Conservation (phyloP, 1,140 invertebrate species). For the Bombus sibiricus region DNA sequence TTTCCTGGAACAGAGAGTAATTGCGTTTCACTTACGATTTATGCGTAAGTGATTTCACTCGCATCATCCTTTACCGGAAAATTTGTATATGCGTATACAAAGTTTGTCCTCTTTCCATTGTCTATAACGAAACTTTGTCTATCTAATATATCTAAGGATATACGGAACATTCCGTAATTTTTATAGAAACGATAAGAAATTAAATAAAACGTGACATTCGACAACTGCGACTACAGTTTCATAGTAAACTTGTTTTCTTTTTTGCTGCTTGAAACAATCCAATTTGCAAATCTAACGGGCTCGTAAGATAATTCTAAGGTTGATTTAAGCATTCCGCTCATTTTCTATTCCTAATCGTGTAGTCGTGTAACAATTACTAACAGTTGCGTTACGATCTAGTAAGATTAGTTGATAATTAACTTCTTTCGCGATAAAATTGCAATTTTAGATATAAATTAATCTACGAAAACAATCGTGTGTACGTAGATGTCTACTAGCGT, state of each 20-base stretch:
- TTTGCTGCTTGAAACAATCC: background rate
- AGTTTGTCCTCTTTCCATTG: background rate
- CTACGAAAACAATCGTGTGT: background rate
- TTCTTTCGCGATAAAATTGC: background rate
- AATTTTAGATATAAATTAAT: background rate
- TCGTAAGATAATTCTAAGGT: too few species aligned
- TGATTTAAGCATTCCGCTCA: too few species aligned
- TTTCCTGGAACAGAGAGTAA: slow-evolving; percentile 49
- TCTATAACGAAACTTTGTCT: background rate
- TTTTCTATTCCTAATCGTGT: background rate
- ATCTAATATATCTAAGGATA: too few species aligned
- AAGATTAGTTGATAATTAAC: background rate
- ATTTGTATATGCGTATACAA: background rate
- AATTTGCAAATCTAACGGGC: too few species aligned
- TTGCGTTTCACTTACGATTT: slow-evolving; percentile 43
- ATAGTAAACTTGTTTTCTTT: background rate
- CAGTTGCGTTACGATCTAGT: background rate
- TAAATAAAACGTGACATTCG: too few species aligned
- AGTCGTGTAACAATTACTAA: slow-evolving; percentile 12
- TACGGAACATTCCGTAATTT: too few species aligned
- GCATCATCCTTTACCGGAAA: background rate
- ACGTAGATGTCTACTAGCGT: background rate
- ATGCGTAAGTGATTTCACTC: slow-evolving; percentile 33
- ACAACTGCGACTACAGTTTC: too few species aligned
- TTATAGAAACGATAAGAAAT: too few species aligned